Evolutionary conservation across 2,797 vertebrate genomes (phyloP), one percentile per base, ranked within the genome.

Genomic region (Allobates femoralis): DNA sequence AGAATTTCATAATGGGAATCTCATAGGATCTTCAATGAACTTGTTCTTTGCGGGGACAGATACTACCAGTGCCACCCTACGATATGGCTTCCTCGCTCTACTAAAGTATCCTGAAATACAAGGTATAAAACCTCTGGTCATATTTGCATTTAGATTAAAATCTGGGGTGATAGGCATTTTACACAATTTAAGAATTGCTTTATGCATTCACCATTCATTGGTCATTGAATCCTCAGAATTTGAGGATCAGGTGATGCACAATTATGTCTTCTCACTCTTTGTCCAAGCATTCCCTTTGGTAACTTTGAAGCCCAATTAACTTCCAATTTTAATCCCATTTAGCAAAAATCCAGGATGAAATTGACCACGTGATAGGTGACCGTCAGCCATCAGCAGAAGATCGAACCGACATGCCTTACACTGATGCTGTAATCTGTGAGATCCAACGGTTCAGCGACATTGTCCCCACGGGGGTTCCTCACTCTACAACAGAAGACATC

Each of bases 61-160:
- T 30, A 87, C 86, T 34, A 34, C 69, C 82, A 90, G 90, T 75
- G 89, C 73, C 46, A 89, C 89, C 6, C 88, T 92, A 32, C 32
- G 53, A 55, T 90, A 89, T 0, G 80, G 87, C 4, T 88, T 91
- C 21, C 89, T 91, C 11, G 84, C 90, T 62, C 87, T 91, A 19
- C 85, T 90, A 32, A 89, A 88, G 46, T 87, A 89, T 83, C 89
- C 88, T 0, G 82, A 90, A 19, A 75, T 84, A 64, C 86, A 87
- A 87, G 81, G 86, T 87, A 80, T 1, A 23, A 32, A 67, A 66
- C 0, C 51, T 14, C 37, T 58, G 16, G 37, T 37, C 0, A 15
- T 5, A 50, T 16, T 21, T 69, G 28, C 2, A 19, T 19, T 69
- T 37, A 32, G 19, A 69, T 21, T 69, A 1, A 11, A 21, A 30